Evolutionary conservation across 2,888 invertebrate genomes (phyloP).

Genomic region (Schrankia costaestrigalis): DNA sequence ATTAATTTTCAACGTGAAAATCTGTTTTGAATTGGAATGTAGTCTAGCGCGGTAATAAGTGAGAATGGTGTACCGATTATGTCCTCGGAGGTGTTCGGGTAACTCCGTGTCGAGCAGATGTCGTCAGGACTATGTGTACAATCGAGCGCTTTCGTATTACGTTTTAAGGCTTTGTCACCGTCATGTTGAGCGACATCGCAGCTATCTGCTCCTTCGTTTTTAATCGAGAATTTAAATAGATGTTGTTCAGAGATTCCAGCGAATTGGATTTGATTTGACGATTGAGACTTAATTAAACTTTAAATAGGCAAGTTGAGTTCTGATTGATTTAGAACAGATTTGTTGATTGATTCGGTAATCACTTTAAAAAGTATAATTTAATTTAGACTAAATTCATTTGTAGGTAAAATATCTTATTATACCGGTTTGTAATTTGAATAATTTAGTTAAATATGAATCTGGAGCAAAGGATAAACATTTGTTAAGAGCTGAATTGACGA

Average conservation of each 20-base stretch:
- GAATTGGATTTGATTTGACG: constrained; percentile 27
- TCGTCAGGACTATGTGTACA: constrained; percentile 5
- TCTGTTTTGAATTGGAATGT: constrained; percentile 73
- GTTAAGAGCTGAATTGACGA: no score
- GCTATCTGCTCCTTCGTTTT: constrained; percentile 25
- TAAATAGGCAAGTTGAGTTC: constrained; percentile 25
- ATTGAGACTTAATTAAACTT: constrained; percentile 32
- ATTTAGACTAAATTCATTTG: constrained; percentile 1
- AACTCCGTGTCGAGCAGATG: constrained; percentile 5
- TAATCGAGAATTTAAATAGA: constrained; percentile 29
- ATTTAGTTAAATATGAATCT: no score
- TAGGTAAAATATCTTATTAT: no score
- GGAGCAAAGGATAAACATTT: no score
- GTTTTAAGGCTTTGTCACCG: constrained; percentile 13
- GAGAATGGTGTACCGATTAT: constrained; percentile 10
- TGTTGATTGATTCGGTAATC: constrained; percentile 14
- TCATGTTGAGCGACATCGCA: constrained; percentile 4
- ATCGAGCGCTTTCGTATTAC: constrained; percentile 12
- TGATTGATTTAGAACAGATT: constrained; percentile 23
- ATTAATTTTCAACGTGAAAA: constrained; percentile 74
- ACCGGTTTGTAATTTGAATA: no score
- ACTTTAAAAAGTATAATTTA: constrained; percentile 8
- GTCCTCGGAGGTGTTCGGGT: constrained; percentile 5
- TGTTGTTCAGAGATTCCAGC: constrained; percentile 21
- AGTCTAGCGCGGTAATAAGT: constrained; percentile 24